Conservation (phyloP, 2,113 vertebrate species). For the Litocranius walleri region DNA sequence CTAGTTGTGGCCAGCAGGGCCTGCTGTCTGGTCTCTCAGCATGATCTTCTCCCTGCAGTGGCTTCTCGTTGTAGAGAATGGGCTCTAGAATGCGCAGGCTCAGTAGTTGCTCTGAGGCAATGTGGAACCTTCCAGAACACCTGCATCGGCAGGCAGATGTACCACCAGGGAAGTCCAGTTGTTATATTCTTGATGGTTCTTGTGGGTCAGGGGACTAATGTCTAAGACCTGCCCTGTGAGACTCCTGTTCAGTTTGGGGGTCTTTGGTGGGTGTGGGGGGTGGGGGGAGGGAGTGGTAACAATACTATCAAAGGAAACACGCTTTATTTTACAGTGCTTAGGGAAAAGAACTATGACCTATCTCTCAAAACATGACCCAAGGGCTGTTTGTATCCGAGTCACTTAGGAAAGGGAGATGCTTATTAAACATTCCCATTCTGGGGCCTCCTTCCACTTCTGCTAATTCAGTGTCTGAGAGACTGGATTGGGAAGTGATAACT, state of each 20-base stretch:
- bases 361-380: not conserved
- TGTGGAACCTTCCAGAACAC: not conserved
- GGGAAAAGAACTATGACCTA: not conserved
- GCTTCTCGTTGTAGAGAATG: not conserved
- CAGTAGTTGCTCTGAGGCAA: not conserved
- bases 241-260: not conserved
- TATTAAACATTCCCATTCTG: slow-evolving; percentile 14
- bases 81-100: not conserved
- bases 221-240: not conserved
- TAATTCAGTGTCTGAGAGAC: not conserved
- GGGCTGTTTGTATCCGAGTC: not conserved
- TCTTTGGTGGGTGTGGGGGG: not conserved
- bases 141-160: not conserved
- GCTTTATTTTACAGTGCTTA: not conserved
- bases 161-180: not conserved
- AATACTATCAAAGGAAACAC: not conserved
- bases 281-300: not conserved
- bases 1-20: not conserved
- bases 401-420: not conserved
- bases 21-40: not conserved
- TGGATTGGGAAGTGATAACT: not conserved
- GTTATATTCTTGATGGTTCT: not conserved
- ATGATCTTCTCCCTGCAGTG: not conserved
- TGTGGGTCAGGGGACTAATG: not conserved
- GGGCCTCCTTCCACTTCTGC: not conserved